Percentiles rank a stretch among this genome's conserved stretches.
Evolutionary conservation across 2,888 invertebrate species (phyloP).

Genomic region (Perdita meconis): DNA sequence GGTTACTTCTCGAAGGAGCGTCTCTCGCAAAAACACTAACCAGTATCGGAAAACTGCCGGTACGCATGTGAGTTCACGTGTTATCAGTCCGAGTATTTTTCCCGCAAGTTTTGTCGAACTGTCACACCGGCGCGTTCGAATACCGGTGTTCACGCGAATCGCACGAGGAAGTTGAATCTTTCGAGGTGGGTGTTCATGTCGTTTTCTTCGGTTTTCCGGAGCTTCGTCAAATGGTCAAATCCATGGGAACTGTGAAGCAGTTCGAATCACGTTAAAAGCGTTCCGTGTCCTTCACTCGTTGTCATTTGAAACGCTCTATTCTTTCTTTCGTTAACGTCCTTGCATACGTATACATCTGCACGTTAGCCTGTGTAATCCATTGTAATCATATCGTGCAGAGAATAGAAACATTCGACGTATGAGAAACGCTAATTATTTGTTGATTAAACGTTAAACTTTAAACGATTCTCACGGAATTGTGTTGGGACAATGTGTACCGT

Average conservation of each 20-base stretch:
- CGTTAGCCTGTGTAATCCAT: not conserved
- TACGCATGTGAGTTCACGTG: constrained; percentile 52
- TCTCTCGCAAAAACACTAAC: constrained; percentile 66
- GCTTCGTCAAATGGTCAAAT: not conserved
- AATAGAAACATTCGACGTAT: constrained; percentile 16
- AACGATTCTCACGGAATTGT: constrained; percentile 17
- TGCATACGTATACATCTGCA: too few relatives aligned
- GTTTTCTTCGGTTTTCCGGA: too few relatives aligned
- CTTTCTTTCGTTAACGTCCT: too few relatives aligned
- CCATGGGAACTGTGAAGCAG: not conserved
- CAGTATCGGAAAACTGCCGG: constrained; percentile 45
- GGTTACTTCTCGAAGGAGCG: constrained; percentile 67
- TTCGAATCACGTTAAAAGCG: too few relatives aligned
- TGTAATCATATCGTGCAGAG: not conserved
- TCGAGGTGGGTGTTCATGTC: constrained; percentile 49
- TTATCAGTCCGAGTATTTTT: constrained; percentile 6
- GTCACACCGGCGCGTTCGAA: constrained; percentile 11
- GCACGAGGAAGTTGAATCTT: constrained; percentile 17
- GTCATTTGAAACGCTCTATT: not conserved
- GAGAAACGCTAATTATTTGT: constrained; percentile 34
- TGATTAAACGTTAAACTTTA: too few relatives aligned
- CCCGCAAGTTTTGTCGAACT: constrained; percentile 18
- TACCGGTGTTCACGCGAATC: constrained; percentile 7
- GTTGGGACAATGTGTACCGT: not conserved
- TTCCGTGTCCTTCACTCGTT: not conserved